Evolutionary conservation across 1,140 invertebrate species (phyloP).

Genomic region (Scaptomyza hsui): DNA sequence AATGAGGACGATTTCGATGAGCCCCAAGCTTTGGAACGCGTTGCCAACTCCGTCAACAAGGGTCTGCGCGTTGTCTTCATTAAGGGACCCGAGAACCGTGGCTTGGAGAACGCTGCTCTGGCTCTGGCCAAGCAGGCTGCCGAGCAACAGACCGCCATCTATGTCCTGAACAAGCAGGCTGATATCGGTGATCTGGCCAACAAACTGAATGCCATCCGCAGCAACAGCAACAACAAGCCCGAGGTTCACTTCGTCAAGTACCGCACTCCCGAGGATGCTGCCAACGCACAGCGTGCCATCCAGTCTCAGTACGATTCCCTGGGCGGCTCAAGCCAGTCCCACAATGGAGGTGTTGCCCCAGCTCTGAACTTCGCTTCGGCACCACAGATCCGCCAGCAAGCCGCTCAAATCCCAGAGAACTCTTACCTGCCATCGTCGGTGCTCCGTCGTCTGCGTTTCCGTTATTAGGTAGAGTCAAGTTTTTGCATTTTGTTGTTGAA

Average conservation of each 20-base stretch:
- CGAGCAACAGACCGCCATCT: constrained; percentile 76
- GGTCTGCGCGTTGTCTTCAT: constrained; percentile 77
- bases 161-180: constrained; percentile 72
- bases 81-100: constrained; percentile 77
- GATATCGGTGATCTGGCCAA: constrained; percentile 64
- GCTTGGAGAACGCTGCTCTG: constrained; percentile 72
- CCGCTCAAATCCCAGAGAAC: constrained; percentile 66
- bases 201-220: constrained; percentile 67
- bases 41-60: constrained; percentile 61
- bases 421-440: constrained; percentile 73
- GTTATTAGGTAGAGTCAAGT: constrained; percentile 42
- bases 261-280: constrained; percentile 69
- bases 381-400: constrained; percentile 48
- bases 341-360: constrained; percentile 64
- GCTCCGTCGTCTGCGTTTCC: constrained; percentile 67
- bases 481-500: constrained; percentile 54
- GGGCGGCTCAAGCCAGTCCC: constrained; percentile 54
- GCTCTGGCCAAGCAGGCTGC: constrained; percentile 75
- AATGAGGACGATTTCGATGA: constrained; percentile 72
- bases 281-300: constrained; percentile 69
- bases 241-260: constrained; percentile 76
- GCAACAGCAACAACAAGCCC: constrained; percentile 70
- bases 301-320: constrained; percentile 64
- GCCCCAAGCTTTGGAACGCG: constrained; percentile 53
- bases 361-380: constrained; percentile 73